These are phyloP conservation scores for Podargus strigoides DNA, from an alignment of 2,797 vertebrate genomes.

Conservation along the genomic window DNA sequence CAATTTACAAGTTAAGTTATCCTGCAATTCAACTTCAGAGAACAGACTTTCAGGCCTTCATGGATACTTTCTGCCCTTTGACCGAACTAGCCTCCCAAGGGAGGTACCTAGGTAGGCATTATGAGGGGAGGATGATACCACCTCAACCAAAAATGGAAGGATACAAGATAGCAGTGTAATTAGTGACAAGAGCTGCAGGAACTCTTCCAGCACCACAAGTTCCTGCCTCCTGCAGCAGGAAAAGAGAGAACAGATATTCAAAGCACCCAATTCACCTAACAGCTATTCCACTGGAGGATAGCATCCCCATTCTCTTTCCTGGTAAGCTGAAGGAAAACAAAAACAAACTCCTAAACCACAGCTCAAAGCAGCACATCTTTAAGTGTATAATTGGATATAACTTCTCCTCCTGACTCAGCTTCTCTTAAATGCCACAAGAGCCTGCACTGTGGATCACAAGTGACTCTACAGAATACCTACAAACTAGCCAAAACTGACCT, in stretches of 20 bases:
- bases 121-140: neutral
- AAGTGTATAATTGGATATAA: neutral
- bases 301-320: neutral
- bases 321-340: neutral
- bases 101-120: neutral
- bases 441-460: fast-evolving
- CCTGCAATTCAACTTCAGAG: neutral
- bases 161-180: neutral
- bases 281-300: neutral
- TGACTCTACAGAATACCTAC: neutral
- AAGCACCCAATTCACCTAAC: neutral
- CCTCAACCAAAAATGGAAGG: neutral
- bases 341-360: neutral
- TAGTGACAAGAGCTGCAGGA: neutral
- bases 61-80: neutral
- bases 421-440: neutral
- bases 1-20: neutral
- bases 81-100: neutral
- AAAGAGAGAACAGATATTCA: neutral
- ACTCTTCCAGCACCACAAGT: neutral
- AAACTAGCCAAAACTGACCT: neutral
- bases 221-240: neutral
- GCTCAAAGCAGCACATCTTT: neutral
- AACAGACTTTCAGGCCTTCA: neutral
- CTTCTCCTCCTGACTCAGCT: neutral